phyloP scores from a whole-genome alignment of 2,797 vertebrate species.

The Eleutherodactylus coqui region DNA sequence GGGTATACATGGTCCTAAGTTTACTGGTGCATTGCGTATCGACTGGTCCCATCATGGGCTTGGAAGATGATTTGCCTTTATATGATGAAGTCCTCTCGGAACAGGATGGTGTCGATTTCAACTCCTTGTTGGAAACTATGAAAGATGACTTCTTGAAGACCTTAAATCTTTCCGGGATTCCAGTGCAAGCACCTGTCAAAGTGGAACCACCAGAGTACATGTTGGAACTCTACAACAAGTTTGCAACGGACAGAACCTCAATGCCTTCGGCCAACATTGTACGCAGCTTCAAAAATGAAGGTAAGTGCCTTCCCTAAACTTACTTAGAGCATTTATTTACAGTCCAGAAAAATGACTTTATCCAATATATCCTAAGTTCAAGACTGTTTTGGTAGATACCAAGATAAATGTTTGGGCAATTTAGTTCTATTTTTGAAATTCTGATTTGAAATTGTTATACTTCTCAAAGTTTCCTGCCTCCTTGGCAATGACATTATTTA shows the following conservation, averaged over 20 bases:
- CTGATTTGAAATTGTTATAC: neutral
- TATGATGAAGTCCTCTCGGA: constrained; percentile 85
- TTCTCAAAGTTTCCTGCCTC: neutral
- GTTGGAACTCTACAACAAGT: constrained; percentile 97
- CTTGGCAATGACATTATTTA: neutral
- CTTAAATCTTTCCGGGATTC: constrained; percentile 88
- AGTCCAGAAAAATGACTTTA: neutral
- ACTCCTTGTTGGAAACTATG: constrained; percentile 85
- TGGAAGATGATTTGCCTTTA: constrained; percentile 83
- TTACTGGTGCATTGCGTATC: constrained; percentile 73
- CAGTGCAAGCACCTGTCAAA: constrained; percentile 74
- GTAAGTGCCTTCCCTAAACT: constrained; percentile 73
- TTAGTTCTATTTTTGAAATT: neutral
- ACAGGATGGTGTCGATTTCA: constrained; percentile 86
- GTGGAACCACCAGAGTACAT: constrained; percentile 97
- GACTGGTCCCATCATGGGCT: constrained; percentile 85
- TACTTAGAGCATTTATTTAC: neutral
- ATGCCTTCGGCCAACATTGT: constrained; percentile 95
- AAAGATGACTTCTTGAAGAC: constrained; percentile 91
- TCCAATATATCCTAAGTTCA: neutral
- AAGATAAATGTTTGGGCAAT: neutral
- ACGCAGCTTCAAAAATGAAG: constrained; percentile 98
- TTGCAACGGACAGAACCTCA: constrained; percentile 88
- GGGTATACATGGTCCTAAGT: constrained; percentile 75
- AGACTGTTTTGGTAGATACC: neutral